Percentiles rank a stretch among this genome's conserved stretches.
phyloP scores from a whole-genome alignment of 1,140 invertebrate genomes.

The Lordiphosa clarofinis region DNA sequence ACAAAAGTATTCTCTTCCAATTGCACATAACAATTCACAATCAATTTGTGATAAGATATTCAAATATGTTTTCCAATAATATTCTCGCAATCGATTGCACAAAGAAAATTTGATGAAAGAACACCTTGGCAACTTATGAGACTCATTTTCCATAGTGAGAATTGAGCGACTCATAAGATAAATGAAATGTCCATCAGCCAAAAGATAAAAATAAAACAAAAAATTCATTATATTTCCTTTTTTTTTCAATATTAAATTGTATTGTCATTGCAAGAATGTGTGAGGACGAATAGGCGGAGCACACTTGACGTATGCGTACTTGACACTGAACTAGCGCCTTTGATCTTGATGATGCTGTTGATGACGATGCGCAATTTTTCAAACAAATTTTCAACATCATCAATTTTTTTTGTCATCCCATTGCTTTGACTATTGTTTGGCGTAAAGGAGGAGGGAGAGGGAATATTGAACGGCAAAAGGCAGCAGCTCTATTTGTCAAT shows the following conservation, averaged over 20 bases:
- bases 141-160: constrained; percentile 25
- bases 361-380: constrained; percentile 61
- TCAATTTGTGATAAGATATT: constrained; percentile 22
- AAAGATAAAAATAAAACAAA: constrained; percentile 38
- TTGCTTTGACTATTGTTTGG: constrained; percentile 14
- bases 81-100: constrained; percentile 33
- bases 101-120: constrained; percentile 36
- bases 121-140: constrained; percentile 32
- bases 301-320: constrained; percentile 8
- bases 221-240: constrained; percentile 39
- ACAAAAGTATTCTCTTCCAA: no score
- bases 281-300: constrained; percentile 6
- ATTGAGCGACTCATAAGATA: constrained; percentile 57
- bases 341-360: constrained; percentile 60
- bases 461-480: constrained; percentile 1
- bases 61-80: constrained; percentile 10
- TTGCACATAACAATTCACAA: not conserved
- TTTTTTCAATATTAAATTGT: constrained; percentile 58
- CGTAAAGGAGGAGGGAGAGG: no score
- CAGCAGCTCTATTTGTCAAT: constrained; percentile 35
- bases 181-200: constrained; percentile 42
- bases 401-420: constrained; percentile 44
- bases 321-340: constrained; percentile 53
- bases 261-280: constrained; percentile 55
- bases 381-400: constrained; percentile 68